Conservation (phyloP, 2,113 vertebrate species). For the Malaclemys terrapin region DNA sequence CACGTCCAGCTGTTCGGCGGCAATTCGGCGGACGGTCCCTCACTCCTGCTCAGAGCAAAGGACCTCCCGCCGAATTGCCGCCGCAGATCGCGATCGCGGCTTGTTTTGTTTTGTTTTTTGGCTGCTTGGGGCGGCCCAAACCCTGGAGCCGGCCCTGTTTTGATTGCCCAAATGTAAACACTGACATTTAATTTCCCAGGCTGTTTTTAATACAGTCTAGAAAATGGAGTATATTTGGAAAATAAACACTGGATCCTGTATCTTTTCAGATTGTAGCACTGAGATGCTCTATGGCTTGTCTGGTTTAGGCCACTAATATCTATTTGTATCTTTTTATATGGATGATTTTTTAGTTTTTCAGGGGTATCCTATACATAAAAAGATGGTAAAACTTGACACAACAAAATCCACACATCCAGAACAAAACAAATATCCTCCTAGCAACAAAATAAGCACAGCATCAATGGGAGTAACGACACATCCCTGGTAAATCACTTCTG, state of each 20-base stretch:
- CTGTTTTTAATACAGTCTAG: background rate
- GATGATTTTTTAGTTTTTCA: fast-evolving
- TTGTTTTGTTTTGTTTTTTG: too few species aligned
- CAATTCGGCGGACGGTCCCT: too few species aligned
- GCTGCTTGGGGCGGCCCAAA: too few species aligned
- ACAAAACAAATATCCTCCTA: background rate
- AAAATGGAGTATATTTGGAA: background rate
- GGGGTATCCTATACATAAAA: background rate
- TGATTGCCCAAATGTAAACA: background rate
- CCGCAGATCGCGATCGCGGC: too few species aligned
- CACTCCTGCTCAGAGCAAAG: too few species aligned
- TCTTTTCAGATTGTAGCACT: background rate
- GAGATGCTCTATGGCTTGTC: background rate
- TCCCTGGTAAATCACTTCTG: slow-evolving; percentile 62
- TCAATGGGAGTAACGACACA: background rate
- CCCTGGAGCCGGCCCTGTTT: background rate
- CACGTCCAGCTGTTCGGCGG: too few species aligned
- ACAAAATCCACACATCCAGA: background rate
- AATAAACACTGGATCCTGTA: background rate
- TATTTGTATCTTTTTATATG: fast-evolving
- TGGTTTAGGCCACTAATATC: background rate
- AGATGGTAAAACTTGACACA: background rate
- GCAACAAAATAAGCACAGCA: slow-evolving; percentile 28
- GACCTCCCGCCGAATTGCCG: too few species aligned
- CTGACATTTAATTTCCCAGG: background rate